Conservation (phyloP, 2,797 vertebrate species). For the Momotus momota region DNA sequence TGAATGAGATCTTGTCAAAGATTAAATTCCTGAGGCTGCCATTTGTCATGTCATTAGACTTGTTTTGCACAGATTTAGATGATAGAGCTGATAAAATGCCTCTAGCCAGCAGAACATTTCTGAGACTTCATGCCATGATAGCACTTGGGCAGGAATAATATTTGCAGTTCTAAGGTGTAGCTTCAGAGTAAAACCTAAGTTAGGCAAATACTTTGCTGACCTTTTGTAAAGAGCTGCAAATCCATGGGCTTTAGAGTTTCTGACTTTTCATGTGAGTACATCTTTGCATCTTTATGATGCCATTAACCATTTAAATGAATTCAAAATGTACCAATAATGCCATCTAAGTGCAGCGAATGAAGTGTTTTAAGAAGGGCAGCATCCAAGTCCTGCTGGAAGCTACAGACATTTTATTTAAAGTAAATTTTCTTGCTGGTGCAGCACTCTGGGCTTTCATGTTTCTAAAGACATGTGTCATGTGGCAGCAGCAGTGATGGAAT, state of each 20-base stretch:
- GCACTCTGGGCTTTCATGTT: neutral
- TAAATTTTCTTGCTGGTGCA: neutral
- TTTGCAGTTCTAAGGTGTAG: neutral
- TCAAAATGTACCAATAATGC: neutral
- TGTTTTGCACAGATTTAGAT: neutral
- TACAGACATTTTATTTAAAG: neutral
- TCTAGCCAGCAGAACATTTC: neutral
- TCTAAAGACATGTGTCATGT: neutral
- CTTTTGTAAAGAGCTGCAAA: neutral
- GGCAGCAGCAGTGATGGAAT: accelerated
- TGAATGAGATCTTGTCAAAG: neutral
- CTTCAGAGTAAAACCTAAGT: neutral
- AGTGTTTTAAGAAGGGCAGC: neutral
- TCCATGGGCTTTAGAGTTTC: neutral
- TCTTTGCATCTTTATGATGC: neutral
- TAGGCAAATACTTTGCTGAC: neutral
- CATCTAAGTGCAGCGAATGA: neutral
- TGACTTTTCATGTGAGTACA: neutral
- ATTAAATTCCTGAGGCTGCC: neutral
- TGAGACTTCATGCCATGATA: neutral
- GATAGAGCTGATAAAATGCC: neutral
- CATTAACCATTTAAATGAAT: neutral
- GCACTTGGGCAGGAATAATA: neutral
- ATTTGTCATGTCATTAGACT: neutral
- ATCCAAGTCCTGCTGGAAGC: neutral